Evolutionary conservation across 2,797 vertebrate genomes (phyloP), one percentile per base, ranked within the genome.

Genomic region (Agapornis canus): DNA sequence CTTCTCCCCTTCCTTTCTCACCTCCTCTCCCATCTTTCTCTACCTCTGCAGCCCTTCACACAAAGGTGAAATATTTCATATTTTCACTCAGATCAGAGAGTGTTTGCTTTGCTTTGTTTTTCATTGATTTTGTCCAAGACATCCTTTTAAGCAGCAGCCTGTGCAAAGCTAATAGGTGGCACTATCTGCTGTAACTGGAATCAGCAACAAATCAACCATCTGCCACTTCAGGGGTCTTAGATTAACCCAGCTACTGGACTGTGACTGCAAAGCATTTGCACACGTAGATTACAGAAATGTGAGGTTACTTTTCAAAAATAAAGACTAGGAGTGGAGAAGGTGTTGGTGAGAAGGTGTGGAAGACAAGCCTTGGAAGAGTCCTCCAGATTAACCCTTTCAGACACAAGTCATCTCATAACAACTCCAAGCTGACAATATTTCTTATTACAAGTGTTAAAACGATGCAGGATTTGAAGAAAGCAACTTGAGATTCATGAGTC

Each of bases 151-250:
- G 83, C n/a, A n/a, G 73, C 66, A 90, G 81, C 87, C 73, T 90
- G 68, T 84, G 72, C 73, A 92, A 93, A 95, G 89, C 95, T 78
- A 94, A 95, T 77, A 89, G 96, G 85, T 83, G 75, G 90, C 73
- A 92, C 16, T 9, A 79, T 95, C 93, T 68, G 86, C 90, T 83
- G 23, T 95, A 94, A 87, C 91, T 68, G 79, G 91, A 89, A 97
- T 97, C 89, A 91, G 89, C 86, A 93, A 91, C 86, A 92, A 95
- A 94, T 95, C 95, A 96, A 82, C 92, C 92, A 90, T 93, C 93
- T 93, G 95, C 79, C 92, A 95, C 96, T 94, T 76, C 40, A 82
- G 90, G 86, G 87, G 71, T 73, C 82, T 83, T 68, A 95, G 96
- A 96, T 96, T 96, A 96, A 95, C 81, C 73, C 78, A 94, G 77